Evolutionary conservation across 1,140 invertebrate genomes (phyloP).

Genomic region (Eciton burchellii): DNA sequence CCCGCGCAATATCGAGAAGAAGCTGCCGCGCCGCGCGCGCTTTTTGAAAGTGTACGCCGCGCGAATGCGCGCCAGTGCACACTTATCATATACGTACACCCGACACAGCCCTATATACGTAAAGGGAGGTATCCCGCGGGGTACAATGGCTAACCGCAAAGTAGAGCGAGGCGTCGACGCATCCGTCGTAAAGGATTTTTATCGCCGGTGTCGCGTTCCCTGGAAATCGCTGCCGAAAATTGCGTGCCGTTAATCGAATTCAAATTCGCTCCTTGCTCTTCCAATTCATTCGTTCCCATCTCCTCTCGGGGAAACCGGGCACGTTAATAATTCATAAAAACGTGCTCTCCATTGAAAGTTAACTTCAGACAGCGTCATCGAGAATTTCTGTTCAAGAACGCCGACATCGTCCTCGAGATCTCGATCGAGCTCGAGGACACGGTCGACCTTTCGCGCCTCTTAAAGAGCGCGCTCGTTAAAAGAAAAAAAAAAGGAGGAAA

Average conservation of each 20-base stretch:
- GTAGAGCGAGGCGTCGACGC: conserved; percentile 43
- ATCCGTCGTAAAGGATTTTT: conserved; percentile 42
- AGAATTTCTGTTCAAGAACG: conserved; percentile 36
- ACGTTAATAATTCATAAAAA: conserved; percentile 60
- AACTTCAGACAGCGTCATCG: conserved; percentile 30
- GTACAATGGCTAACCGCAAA: conserved; percentile 42
- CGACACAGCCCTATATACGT: conserved; percentile 46
- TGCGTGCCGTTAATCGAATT: conserved; percentile 32
- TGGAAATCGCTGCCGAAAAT: conserved; percentile 36
- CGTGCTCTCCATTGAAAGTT: conserved; percentile 6
- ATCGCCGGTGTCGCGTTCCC: conserved; percentile 27
- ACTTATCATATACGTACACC: conserved; percentile 35
- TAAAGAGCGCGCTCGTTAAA: background rate
- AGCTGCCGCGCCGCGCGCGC: background rate
- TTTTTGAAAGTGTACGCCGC: conserved; percentile 50
- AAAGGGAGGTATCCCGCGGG: conserved; percentile 52
- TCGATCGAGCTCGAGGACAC: conserved; percentile 15
- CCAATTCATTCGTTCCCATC: conserved; percentile 40
- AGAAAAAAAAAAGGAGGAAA: background rate
- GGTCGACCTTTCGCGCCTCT: background rate
- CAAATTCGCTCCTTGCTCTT: conserved; percentile 2
- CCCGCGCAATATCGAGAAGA: conserved; percentile 30
- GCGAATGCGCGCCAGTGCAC: too few species aligned
- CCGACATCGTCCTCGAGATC: background rate
- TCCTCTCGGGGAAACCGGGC: conserved; percentile 31